A percentile compares a stretch with the other conserved stretches of the same genome.
Conservation (phyloP, 2,888 invertebrate genomes). For the Apodemia mormo region DNA sequence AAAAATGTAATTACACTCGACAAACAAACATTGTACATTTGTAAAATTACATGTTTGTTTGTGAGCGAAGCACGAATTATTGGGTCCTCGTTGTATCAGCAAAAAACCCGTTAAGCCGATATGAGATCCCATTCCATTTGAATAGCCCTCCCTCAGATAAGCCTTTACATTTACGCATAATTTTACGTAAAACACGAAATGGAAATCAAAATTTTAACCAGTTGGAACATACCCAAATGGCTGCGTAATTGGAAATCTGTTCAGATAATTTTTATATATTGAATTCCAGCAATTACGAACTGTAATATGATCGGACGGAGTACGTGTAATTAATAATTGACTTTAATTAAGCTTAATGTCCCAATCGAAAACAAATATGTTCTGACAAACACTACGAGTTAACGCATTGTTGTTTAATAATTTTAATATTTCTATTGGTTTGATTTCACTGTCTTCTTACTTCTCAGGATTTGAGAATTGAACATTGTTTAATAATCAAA, state of each 20-base stretch:
- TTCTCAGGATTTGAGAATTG: no score
- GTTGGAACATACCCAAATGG: constrained; percentile 14
- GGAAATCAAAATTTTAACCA: constrained; percentile 16
- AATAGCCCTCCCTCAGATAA: background rate
- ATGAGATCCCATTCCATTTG: constrained; percentile 19
- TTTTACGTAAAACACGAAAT: constrained; percentile 13
- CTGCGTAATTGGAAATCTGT: constrained; percentile 15
- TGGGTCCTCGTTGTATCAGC: constrained; percentile 10
- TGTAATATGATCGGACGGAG: background rate
- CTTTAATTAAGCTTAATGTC: constrained; percentile 11
- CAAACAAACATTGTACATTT: background rate
- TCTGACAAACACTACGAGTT: background rate
- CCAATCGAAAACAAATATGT: background rate
- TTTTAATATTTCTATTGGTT: background rate
- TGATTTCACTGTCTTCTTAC: background rate
- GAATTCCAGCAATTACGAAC: background rate
- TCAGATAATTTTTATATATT: constrained; percentile 12
- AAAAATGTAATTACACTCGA: background rate
- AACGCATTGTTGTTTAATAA: background rate
- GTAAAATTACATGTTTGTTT: background rate
- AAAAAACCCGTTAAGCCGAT: constrained; percentile 18
- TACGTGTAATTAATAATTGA: constrained; percentile 11
- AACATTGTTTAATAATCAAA: no score
- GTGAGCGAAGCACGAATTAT: background rate
- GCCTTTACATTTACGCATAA: constrained; percentile 18